These are phyloP conservation scores for Melanerpes aurifrons DNA, from an alignment of 2,113 vertebrate species.

Conservation along the genomic window DNA sequence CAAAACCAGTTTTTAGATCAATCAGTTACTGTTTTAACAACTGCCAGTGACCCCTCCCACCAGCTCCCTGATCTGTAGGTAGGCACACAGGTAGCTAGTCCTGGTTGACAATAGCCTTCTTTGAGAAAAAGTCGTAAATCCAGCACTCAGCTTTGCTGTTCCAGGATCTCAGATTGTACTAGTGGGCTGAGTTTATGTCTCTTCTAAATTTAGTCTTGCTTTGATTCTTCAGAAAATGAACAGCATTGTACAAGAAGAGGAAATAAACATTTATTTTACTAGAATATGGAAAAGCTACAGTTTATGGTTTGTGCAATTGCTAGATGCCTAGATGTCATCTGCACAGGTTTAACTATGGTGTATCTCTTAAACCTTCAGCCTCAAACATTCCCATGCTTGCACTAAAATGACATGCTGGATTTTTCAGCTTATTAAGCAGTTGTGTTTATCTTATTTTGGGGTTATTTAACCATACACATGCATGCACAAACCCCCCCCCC, in stretches of 20 bases:
- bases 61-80: background rate
- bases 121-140: background rate
- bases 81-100: no score
- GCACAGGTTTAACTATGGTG: background rate
- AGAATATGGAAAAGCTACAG: background rate
- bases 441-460: background rate
- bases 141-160: background rate
- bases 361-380: background rate
- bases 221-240: background rate
- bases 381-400: background rate
- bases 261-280: background rate
- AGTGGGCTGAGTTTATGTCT: background rate
- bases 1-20: background rate
- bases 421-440: background rate
- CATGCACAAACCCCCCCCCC: fast-evolving
- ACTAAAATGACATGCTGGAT: background rate
- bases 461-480: fast-evolving
- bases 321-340: background rate
- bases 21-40: background rate
- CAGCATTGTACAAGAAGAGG: background rate
- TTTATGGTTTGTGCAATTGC: background rate
- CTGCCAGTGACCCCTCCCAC: background rate
- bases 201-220: background rate
- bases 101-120: background rate
- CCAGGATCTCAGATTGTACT: background rate